A percentile compares a stretch with the other conserved stretches of the same genome.
These are phyloP conservation scores for Anthrax anthrax DNA, from an alignment of 2,888 invertebrate species.

Conservation along the genomic window DNA sequence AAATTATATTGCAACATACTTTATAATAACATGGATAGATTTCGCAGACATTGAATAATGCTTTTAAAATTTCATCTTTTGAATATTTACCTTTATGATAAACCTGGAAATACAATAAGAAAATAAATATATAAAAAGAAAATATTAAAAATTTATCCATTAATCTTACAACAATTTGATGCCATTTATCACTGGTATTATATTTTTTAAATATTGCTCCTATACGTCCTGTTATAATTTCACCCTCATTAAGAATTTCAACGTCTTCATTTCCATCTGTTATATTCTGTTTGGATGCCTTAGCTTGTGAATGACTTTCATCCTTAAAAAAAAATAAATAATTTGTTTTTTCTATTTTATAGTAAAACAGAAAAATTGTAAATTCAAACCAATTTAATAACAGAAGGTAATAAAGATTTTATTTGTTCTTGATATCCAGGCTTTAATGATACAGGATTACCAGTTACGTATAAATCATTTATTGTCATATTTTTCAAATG, in stretches of 20 bases:
- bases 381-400: constrained; percentile 8
- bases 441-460: constrained; percentile 9
- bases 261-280: constrained; percentile 1
- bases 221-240: constrained; percentile 2
- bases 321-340: constrained; percentile 6
- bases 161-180: constrained; percentile 10
- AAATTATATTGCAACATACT: neutral
- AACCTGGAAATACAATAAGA: constrained; percentile 4
- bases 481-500: constrained; percentile 6
- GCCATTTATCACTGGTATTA: constrained; percentile 10
- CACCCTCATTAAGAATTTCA: constrained; percentile 10
- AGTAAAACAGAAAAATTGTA: too few species aligned
- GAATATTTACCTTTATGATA: constrained; percentile 10
- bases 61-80: constrained; percentile 9
- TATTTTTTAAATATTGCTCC: constrained; percentile 5
- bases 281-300: neutral
- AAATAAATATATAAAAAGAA: neutral
- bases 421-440: constrained; percentile 5
- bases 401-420: constrained; percentile 5
- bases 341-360: neutral
- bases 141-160: neutral
- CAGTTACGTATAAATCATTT: constrained; percentile 8
- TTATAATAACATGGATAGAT: constrained; percentile 13
- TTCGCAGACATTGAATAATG: constrained; percentile 7
- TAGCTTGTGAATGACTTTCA: constrained; percentile 1